A percentile compares a stretch with the other conserved stretches of the same genome.
Evolutionary conservation across 2,113 vertebrate genomes (phyloP).

Genomic region (Corapipo altera): DNA sequence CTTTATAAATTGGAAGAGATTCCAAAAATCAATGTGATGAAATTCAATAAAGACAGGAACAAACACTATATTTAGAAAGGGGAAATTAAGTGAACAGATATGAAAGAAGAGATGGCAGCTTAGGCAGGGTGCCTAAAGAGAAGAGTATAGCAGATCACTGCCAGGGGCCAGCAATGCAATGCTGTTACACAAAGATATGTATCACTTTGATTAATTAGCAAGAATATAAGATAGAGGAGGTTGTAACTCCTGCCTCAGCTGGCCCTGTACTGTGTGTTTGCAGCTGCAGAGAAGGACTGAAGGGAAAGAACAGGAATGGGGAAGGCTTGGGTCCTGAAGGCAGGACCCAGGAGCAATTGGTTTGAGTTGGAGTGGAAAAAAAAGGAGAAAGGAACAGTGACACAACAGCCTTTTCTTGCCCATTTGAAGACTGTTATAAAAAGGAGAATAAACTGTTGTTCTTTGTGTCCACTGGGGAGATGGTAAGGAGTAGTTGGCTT

Average conservation of each 20-base stretch:
- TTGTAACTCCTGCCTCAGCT: background rate
- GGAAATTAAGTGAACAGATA: background rate
- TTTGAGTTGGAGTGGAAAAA: background rate
- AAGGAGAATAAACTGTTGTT: background rate
- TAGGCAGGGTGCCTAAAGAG: background rate
- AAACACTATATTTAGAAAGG: background rate
- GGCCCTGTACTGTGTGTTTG: background rate
- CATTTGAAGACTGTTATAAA: background rate
- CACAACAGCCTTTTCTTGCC: background rate
- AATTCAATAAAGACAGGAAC: conserved; percentile 12
- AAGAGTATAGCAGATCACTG: background rate
- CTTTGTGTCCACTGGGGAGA: background rate
- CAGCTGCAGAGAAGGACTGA: background rate
- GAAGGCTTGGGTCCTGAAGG: background rate
- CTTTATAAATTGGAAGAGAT: conserved; percentile 15
- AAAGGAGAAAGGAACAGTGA: background rate
- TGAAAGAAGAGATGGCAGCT: background rate
- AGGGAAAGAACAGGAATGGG: background rate
- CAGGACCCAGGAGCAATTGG: background rate
- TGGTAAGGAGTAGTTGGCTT: background rate
- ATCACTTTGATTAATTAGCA: background rate
- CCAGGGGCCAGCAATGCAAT: background rate
- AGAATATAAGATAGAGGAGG: background rate
- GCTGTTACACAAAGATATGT: background rate
- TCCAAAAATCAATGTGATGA: conserved; percentile 26